phyloP scores from a whole-genome alignment of 2,113 vertebrate genomes.

The Cyanistes caeruleus region DNA sequence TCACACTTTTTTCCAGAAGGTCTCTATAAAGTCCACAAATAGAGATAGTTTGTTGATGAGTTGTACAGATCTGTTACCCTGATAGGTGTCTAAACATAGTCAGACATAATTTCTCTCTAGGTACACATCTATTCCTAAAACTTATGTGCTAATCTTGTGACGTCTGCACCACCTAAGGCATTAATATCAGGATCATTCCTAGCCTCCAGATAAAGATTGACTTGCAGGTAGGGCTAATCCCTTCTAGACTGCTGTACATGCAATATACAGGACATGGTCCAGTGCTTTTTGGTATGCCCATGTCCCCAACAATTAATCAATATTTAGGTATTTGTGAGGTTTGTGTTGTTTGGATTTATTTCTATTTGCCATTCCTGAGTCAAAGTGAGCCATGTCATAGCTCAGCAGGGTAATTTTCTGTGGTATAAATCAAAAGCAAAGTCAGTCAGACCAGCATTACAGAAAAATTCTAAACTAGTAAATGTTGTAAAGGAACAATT shows the following conservation, averaged over 20 bases:
- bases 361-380: neutral
- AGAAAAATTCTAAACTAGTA: neutral
- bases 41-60: neutral
- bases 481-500: neutral
- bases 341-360: neutral
- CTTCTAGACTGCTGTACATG: neutral
- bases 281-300: neutral
- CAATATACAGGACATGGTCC: accelerated
- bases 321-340: neutral
- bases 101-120: neutral
- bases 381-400: neutral
- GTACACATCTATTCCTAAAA: neutral
- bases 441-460: neutral
- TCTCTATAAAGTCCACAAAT: neutral
- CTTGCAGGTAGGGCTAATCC: neutral
- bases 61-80: neutral
- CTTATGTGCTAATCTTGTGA: neutral
- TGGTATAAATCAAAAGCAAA: neutral
- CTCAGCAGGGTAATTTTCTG: neutral
- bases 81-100: neutral
- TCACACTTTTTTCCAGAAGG: neutral
- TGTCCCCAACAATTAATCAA: neutral
- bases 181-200: neutral
- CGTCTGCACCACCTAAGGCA: neutral
- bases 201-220: neutral